Evolutionary conservation across 1,140 invertebrate genomes (phyloP), one percentile per base, ranked within the genome.

Genomic region (Drosophila nebulosa): DNA sequence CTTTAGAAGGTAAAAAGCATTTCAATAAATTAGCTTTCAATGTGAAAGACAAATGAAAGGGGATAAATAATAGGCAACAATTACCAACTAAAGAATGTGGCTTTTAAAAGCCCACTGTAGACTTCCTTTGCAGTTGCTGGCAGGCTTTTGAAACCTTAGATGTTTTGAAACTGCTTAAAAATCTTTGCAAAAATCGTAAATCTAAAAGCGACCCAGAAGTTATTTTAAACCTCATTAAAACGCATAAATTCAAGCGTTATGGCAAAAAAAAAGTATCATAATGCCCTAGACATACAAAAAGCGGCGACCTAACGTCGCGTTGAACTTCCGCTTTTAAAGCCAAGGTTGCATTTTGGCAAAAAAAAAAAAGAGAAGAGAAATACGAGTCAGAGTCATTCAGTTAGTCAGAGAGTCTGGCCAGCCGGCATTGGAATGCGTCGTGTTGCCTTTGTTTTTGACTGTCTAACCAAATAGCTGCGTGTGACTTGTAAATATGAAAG

Each of bases 241-340:
- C 36, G 10, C 46, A 32, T 14, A 32, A 36, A 14, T 30, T 57
- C 21, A 16, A 12, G 26, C 12, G 58, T 51, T 24, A 3, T 35
- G 22, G 35, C 50, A 35, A 14, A 46, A 46, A 55, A 53, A 16
- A 14, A 64, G 59, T 16, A 18, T 42, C 27, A 42, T 21, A 39
- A 42, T 39, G 16, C 26, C 14, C 39, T 10, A 46, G 39, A 46
- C 18, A 55, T 51, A 53, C 52, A 55, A 59, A 71, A 64, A n/a
- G 26, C 51, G 55, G 51, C 62, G 77, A 78, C 69, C 58, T 67
- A 76, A 58, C 42, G 74, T 71, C 79, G 69, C 72, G 53, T 64
- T 86, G 73, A 85, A 85, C 80, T 85, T 85, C 80, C 80, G 81
- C 55, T 78, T 56, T 71, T 78, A 73, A 68, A 81, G 74, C 66